Percentiles rank a stretch among this genome's conserved stretches.
phyloP scores from a whole-genome alignment of 2,888 invertebrate species.

The Metalampra italica region DNA sequence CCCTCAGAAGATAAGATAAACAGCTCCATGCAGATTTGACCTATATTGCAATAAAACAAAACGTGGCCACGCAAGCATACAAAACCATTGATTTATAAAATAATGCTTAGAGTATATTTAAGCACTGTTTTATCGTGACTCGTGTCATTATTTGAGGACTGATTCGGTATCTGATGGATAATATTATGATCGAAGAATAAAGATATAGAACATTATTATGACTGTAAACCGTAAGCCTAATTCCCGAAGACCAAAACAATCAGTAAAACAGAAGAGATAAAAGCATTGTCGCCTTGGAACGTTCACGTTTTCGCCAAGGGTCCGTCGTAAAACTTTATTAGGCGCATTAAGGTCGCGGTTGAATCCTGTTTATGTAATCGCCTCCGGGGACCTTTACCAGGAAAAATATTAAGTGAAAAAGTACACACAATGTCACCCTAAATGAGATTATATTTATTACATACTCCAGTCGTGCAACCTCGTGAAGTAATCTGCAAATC shows the following conservation, averaged over 20 bases:
- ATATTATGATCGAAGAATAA: no score
- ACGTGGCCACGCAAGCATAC: no score
- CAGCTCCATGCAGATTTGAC: no score
- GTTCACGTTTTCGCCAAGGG: conserved; percentile 74
- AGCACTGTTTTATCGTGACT: no score
- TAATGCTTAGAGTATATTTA: no score
- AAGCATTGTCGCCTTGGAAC: conserved; percentile 74
- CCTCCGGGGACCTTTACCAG: conserved; percentile 71
- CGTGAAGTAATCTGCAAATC: background rate
- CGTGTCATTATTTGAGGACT: no score
- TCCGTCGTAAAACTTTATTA: conserved; percentile 77
- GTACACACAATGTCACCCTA: conserved; percentile 65
- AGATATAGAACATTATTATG: conserved; percentile 1
- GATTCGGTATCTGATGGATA: no score
- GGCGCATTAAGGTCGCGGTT: conserved; percentile 77
- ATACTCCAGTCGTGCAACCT: background rate
- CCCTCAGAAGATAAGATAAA: no score
- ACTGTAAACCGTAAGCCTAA: conserved; percentile 43
- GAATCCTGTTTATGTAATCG: conserved; percentile 79
- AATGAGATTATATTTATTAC: conserved; percentile 59
- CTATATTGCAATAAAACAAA: no score
- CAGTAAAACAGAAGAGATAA: conserved; percentile 75
- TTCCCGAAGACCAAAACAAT: conserved; percentile 65
- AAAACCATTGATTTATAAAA: no score
- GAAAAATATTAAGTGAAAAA: conserved; percentile 77